phyloP scores from a whole-genome alignment of 2,888 invertebrate genomes.

The Eristalis tenax region DNA sequence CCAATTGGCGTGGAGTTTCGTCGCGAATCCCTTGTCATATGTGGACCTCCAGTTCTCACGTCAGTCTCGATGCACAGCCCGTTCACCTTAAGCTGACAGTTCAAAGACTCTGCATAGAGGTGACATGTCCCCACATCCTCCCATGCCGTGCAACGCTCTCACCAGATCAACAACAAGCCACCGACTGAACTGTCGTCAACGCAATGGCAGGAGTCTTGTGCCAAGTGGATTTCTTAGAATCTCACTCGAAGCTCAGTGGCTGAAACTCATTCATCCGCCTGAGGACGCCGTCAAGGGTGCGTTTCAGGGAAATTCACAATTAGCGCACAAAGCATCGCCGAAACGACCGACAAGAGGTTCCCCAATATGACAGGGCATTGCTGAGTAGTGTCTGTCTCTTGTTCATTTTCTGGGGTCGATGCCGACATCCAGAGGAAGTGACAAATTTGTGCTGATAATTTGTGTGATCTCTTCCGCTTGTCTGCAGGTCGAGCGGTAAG shows the following conservation, averaged over 20 bases:
- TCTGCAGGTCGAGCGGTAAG: background rate
- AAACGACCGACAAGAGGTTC: background rate
- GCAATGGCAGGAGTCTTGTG: background rate
- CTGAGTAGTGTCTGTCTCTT: background rate
- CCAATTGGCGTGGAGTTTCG: no score
- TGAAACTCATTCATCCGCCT: background rate
- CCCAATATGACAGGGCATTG: background rate
- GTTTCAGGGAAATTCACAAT: constrained; percentile 4
- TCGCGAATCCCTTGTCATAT: no score
- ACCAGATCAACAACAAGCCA: background rate
- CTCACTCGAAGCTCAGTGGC: background rate
- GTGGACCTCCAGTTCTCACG: no score
- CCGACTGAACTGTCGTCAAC: background rate
- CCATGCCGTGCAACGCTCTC: background rate
- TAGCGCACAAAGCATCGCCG: background rate
- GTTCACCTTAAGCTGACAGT: no score
- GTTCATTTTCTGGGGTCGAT: background rate
- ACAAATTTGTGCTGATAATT: background rate
- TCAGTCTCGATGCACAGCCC: no score
- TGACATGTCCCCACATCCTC: no score
- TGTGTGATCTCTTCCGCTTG: background rate
- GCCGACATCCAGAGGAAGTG: background rate
- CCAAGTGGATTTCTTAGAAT: background rate
- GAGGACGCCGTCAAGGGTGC: background rate
- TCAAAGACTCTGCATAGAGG: no score